phyloP scores from a whole-genome alignment of 2,888 invertebrate genomes.

The Drosophila mayaguana region DNA sequence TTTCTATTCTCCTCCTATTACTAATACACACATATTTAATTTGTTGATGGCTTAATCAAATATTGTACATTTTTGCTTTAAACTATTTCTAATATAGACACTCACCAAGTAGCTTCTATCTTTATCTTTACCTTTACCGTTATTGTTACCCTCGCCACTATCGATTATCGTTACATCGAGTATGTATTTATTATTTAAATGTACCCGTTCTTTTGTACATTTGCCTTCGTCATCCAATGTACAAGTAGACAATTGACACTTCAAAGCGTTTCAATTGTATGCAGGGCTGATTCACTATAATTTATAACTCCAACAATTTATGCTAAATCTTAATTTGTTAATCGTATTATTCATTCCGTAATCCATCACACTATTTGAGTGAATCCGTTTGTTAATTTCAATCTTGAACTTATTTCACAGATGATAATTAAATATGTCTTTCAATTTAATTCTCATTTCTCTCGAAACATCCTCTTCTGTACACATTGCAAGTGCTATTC shows the following conservation, averaged over 20 bases:
- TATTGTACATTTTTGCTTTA: constrained; percentile 66
- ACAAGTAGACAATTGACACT: constrained; percentile 36
- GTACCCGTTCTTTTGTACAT: constrained; percentile 28
- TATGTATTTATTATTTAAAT: constrained; percentile 24
- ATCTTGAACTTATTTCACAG: neutral
- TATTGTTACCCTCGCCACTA: constrained; percentile 32
- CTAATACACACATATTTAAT: constrained; percentile 42
- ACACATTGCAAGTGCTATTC: constrained; percentile 43
- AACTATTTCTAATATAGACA: constrained; percentile 38
- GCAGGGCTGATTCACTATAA: constrained; percentile 42
- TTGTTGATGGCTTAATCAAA: constrained; percentile 56
- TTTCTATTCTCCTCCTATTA: constrained; percentile 39
- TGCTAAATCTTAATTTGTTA: neutral
- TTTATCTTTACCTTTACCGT: constrained; percentile 24
- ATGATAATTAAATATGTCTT: neutral
- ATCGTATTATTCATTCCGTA: neutral
- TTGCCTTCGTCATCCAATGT: constrained; percentile 20
- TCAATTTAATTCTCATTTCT: neutral
- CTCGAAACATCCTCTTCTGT: constrained; percentile 35
- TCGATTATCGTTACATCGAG: constrained; percentile 41
- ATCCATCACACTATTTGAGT: neutral
- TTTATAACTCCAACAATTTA: neutral
- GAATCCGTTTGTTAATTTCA: neutral
- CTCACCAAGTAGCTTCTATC: constrained; percentile 42
- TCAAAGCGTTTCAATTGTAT: constrained; percentile 46